Evolutionary conservation across 2,888 invertebrate genomes (phyloP).

Genomic region (Psococerastis gibbosa): DNA sequence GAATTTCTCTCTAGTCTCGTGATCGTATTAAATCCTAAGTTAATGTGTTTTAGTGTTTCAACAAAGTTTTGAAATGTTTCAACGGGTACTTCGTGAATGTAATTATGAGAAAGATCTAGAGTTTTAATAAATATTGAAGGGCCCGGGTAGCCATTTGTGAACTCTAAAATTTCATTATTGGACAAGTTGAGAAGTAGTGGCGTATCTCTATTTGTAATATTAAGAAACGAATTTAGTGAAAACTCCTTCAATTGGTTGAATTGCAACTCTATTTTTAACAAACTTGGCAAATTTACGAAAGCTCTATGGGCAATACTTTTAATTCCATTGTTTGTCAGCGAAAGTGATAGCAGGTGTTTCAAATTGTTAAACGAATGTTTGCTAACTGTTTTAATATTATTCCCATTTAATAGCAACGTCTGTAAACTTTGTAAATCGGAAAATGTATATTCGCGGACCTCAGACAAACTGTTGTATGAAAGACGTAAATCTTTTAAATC

Average conservation of each 20-base stretch:
- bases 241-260: conserved; percentile 53
- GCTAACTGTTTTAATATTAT: conserved; percentile 50
- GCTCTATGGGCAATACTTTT: conserved; percentile 49
- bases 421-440: conserved; percentile 49
- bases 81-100: conserved; percentile 29
- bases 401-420: conserved; percentile 59
- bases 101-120: conserved; percentile 32
- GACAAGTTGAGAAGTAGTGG: conserved; percentile 61
- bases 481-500: conserved; percentile 60
- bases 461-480: conserved; percentile 59
- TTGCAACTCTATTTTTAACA: conserved; percentile 63
- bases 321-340: conserved; percentile 66
- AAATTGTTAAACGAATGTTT: conserved; percentile 57
- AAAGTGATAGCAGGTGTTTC: conserved; percentile 58
- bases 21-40: conserved; percentile 56
- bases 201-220: conserved; percentile 41
- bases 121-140: conserved; percentile 39
- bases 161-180: conserved; percentile 37
- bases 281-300: conserved; percentile 52
- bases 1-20: conserved; percentile 48
- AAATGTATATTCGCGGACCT: conserved; percentile 49
- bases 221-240: conserved; percentile 44
- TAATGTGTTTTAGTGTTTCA: conserved; percentile 43
- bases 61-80: conserved; percentile 42
- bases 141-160: conserved; percentile 27